Conservation (phyloP, 2,797 vertebrate species). For the Sebastes hopkinsi region DNA sequence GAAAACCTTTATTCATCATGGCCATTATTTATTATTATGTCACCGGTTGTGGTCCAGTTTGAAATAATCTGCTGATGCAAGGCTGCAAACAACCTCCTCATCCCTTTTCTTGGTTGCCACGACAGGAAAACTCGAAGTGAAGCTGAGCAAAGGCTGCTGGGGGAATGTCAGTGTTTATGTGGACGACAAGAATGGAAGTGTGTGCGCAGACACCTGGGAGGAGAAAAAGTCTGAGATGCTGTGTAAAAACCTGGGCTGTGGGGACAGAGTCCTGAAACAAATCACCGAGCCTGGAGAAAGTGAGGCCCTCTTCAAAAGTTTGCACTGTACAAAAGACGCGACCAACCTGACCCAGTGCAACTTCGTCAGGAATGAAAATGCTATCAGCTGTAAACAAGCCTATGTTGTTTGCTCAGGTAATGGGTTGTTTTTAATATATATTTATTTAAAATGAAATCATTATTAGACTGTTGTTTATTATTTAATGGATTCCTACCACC, state of each 20-base stretch:
- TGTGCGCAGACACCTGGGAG: constrained; percentile 61
- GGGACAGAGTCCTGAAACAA: fast-evolving
- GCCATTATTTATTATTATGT: not conserved
- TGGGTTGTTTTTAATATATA: not conserved
- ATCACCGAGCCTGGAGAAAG: fast-evolving
- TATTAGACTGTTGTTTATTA: not conserved
- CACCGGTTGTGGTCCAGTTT: not conserved
- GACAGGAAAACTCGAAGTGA: not conserved
- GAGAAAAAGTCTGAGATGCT: fast-evolving
- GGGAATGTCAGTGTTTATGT: constrained; percentile 48
- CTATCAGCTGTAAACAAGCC: fast-evolving
- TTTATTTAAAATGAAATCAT: not conserved
- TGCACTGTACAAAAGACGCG: fast-evolving
- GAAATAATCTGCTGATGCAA: not conserved
- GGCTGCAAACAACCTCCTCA: not conserved
- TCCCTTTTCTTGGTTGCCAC: not conserved
- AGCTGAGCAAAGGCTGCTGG: not conserved
- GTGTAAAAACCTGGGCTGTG: constrained; percentile 61
- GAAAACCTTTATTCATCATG: not conserved
- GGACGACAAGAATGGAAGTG: fast-evolving
- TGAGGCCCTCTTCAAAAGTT: not conserved
- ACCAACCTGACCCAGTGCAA: constrained; percentile 23
- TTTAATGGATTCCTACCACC: not conserved
- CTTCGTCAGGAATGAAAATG: not conserved
- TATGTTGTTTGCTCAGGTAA: constrained; percentile 75